Percentiles rank a stretch among this genome's conserved stretches.
phyloP scores from a whole-genome alignment of 2,113 vertebrate species.

The Murina feae region DNA sequence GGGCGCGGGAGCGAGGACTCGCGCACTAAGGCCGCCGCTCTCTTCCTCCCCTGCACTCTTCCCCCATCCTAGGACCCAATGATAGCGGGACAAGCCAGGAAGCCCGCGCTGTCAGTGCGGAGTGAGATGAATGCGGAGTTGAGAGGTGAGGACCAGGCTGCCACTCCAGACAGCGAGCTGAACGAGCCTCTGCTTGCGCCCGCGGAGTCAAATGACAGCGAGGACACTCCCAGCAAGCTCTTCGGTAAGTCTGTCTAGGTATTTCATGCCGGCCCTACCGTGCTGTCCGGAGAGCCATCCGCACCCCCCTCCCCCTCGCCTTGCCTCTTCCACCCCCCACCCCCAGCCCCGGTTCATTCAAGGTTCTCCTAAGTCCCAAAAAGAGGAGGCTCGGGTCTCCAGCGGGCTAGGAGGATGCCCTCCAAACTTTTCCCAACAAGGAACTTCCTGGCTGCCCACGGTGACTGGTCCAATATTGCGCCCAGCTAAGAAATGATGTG shows the following conservation, averaged over 20 bases:
- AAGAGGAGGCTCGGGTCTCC: slow-evolving; percentile 52
- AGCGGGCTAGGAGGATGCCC: slow-evolving; percentile 46
- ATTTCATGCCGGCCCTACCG: slow-evolving; percentile 81
- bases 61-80: slow-evolving; percentile 92
- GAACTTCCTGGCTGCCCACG: slow-evolving; percentile 64
- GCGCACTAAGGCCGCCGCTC: slow-evolving; percentile 86
- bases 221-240: slow-evolving; percentile 95
- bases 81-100: slow-evolving; percentile 99
- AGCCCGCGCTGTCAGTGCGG: slow-evolving; percentile 96
- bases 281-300: slow-evolving; percentile 78
- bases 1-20: slow-evolving; percentile 80
- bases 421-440: slow-evolving; percentile 75
- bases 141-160: slow-evolving; percentile 94
- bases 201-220: slow-evolving; percentile 92
- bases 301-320: too few relatives aligned
- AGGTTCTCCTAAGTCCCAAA: slow-evolving; percentile 59
- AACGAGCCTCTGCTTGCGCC: slow-evolving; percentile 93
- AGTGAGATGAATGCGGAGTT: slow-evolving; percentile 98
- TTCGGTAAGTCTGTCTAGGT: slow-evolving; percentile 93
- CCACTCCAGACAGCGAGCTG: slow-evolving; percentile 95
- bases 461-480: neutral
- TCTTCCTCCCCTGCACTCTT: slow-evolving; percentile 76
- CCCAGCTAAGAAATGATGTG: slow-evolving; percentile 27
- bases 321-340: too few relatives aligned
- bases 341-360: too few relatives aligned